Evolutionary conservation across 2,797 vertebrate species (phyloP).

Genomic region (Acanthurus leucopareius): DNA sequence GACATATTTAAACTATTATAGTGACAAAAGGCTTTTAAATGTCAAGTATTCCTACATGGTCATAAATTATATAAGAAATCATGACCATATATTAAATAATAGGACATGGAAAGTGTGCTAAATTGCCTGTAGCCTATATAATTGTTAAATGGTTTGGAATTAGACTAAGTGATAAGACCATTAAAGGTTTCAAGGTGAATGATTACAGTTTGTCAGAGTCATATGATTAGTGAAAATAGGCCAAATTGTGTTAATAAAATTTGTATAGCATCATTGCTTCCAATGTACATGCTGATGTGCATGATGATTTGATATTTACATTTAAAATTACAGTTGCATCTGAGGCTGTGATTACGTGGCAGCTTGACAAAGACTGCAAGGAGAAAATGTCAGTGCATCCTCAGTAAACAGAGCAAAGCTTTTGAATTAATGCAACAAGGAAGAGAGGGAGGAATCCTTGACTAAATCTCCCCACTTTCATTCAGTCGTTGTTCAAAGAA

Average conservation of each 20-base stretch:
- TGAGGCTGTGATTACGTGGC: slow-evolving; percentile 48
- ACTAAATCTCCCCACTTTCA: slow-evolving; percentile 71
- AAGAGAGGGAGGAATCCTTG: slow-evolving; percentile 56
- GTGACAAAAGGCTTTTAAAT: slow-evolving; percentile 30
- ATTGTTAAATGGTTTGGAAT: slow-evolving; percentile 46
- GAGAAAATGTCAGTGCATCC: slow-evolving; percentile 63
- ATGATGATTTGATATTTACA: slow-evolving; percentile 74
- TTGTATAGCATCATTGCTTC: slow-evolving; percentile 30
- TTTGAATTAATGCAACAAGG: slow-evolving; percentile 66
- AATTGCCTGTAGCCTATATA: neutral
- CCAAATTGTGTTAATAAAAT: slow-evolving; percentile 35
- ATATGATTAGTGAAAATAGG: slow-evolving; percentile 12
- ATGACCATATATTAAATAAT: slow-evolving; percentile 12
- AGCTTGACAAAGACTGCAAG: slow-evolving; percentile 55
- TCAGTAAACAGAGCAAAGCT: slow-evolving; percentile 72
- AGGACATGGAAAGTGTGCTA: slow-evolving; percentile 7
- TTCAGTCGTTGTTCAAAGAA: slow-evolving; percentile 49
- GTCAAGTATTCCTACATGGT: slow-evolving; percentile 9
- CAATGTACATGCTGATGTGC: slow-evolving; percentile 55
- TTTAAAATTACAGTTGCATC: slow-evolving; percentile 67
- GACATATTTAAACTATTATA: slow-evolving; percentile 8
- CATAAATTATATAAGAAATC: neutral
- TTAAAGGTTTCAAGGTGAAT: slow-evolving; percentile 28
- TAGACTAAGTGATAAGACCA: slow-evolving; percentile 13
- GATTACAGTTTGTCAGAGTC: slow-evolving; percentile 2